Conservation (phyloP, 2,797 vertebrate genomes). For the Pachyuromys duprasi region DNA sequence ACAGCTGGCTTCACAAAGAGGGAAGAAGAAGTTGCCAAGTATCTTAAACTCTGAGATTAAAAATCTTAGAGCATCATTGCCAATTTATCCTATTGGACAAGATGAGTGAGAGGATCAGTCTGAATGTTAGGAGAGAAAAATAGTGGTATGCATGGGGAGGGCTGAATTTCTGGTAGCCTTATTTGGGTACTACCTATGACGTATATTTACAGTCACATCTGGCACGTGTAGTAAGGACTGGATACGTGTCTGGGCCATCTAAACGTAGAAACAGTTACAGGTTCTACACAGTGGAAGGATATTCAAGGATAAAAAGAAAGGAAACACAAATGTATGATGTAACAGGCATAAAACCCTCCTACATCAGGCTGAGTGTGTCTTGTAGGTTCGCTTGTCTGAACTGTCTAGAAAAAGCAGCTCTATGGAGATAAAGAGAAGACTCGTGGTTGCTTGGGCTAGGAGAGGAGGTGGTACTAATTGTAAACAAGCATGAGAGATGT, state of each 20-base stretch:
- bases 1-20: neutral
- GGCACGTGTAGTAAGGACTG: neutral
- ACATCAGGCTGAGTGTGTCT: neutral
- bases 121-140: neutral
- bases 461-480: neutral
- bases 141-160: neutral
- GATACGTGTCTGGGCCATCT: neutral
- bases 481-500: neutral
- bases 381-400: neutral
- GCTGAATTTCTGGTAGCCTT: neutral
- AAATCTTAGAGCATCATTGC: neutral
- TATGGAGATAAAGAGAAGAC: conserved; percentile 25
- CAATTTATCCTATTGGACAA: neutral
- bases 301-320: neutral
- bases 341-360: neutral
- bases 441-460: neutral
- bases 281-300: neutral
- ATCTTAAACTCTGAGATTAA: neutral
- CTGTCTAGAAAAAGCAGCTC: conserved; percentile 4
- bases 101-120: neutral
- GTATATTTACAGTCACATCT: conserved; percentile 10
- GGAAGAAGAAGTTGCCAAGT: conserved; percentile 24
- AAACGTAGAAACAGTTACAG: neutral
- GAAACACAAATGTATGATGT: neutral
- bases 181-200: neutral